A percentile compares a stretch with the other conserved stretches of the same genome.
These are phyloP conservation scores for Solea solea DNA, from an alignment of 2,113 vertebrate genomes.

Conservation along the genomic window DNA sequence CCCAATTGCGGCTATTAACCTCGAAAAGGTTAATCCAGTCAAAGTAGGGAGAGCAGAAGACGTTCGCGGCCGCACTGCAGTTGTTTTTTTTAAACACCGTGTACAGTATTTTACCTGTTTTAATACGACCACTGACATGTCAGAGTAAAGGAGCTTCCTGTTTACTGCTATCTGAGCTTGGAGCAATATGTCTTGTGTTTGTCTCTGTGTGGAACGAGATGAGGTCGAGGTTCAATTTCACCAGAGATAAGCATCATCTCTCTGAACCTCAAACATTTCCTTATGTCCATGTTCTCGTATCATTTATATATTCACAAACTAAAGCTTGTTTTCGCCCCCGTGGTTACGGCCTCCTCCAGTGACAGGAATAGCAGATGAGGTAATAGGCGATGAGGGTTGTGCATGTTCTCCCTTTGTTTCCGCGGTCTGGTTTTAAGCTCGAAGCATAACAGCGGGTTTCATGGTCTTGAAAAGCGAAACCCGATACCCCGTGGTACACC, in stretches of 20 bases:
- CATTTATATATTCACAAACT: slow-evolving; percentile 2
- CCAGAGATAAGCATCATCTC: neutral
- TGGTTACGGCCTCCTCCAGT: slow-evolving; percentile 14
- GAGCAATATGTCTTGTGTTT: slow-evolving; percentile 27
- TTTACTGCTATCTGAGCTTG: slow-evolving; percentile 11
- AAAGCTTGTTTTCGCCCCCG: neutral
- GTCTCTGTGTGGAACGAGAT: slow-evolving; percentile 9
- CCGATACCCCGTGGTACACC: slow-evolving; percentile 52
- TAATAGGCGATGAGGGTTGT: slow-evolving; percentile 24
- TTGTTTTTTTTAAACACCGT: neutral
- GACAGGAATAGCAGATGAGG: slow-evolving; percentile 59
- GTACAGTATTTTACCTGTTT: neutral
- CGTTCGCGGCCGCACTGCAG: neutral
- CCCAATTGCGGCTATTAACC: neutral
- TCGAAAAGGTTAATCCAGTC: neutral
- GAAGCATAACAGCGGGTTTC: slow-evolving; percentile 60
- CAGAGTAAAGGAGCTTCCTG: slow-evolving; percentile 21
- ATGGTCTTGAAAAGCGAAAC: slow-evolving; percentile 54
- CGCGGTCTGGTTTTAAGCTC: slow-evolving; percentile 46
- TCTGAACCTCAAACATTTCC: neutral
- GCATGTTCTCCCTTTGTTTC: slow-evolving; percentile 47
- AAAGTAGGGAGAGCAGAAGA: neutral
- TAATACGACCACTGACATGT: slow-evolving; percentile 29
- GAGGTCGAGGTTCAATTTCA: neutral
- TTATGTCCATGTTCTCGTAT: neutral